phyloP scores from a whole-genome alignment of 2,113 vertebrate genomes.

The Perognathus longimembris region DNA sequence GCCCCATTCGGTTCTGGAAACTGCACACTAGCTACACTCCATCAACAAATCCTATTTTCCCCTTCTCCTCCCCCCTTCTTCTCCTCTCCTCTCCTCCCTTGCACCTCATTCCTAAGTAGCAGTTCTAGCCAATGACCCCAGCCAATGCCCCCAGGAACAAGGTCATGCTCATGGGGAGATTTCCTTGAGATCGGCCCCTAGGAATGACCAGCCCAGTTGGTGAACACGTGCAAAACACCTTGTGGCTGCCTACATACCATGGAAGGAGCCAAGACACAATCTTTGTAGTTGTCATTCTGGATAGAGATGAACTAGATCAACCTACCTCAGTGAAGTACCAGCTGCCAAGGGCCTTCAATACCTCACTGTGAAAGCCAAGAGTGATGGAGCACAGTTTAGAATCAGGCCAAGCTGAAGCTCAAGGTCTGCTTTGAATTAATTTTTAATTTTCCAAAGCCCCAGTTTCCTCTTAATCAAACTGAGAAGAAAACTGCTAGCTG shows the following conservation, averaged over 20 bases:
- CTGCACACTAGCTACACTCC: background rate
- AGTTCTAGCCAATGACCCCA: constrained; percentile 42
- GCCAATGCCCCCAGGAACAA: background rate
- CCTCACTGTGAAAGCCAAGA: background rate
- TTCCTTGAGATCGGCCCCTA: too few relatives aligned
- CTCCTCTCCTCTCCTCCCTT: background rate
- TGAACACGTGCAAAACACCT: background rate
- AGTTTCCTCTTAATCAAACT: background rate
- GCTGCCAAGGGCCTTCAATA: background rate
- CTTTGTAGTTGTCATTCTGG: background rate
- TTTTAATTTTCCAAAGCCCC: background rate
- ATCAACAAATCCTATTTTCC: background rate
- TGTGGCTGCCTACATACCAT: background rate
- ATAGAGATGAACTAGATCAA: background rate
- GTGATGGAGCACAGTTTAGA: background rate
- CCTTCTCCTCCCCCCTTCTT: background rate
- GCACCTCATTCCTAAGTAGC: background rate
- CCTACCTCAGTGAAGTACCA: background rate
- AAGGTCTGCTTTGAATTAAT: background rate
- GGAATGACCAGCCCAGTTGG: background rate
- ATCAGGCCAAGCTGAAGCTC: background rate
- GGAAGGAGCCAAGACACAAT: background rate
- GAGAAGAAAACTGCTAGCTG: background rate
- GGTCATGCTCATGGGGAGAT: background rate
- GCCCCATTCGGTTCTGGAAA: constrained; percentile 37